These are phyloP conservation scores for Spisula solida DNA, from an alignment of 2,888 invertebrate genomes.

Conservation along the genomic window DNA sequence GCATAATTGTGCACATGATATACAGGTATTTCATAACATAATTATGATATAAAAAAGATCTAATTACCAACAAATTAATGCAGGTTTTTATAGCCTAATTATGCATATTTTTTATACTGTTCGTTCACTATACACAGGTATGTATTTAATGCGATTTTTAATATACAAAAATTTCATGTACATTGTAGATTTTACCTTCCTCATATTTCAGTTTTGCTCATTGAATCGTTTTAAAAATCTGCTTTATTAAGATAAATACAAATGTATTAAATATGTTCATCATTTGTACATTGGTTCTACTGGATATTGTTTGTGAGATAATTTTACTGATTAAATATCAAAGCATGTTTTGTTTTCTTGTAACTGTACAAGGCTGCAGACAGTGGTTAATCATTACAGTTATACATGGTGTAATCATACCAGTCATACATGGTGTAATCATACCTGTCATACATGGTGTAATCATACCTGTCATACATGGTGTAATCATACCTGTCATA, in stretches of 20 bases:
- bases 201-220: slow-evolving; percentile 3
- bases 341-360: not conserved
- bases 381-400: too few relatives aligned
- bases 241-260: not conserved
- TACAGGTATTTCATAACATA: too few relatives aligned
- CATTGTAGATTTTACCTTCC: slow-evolving; percentile 2
- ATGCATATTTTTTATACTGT: not conserved
- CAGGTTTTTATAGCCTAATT: too few relatives aligned
- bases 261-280: slow-evolving; percentile 1
- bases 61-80: not conserved
- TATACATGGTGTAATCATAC: too few relatives aligned
- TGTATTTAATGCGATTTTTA: slow-evolving; percentile 8
- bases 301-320: slow-evolving; percentile 17
- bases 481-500: too few relatives aligned
- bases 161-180: too few relatives aligned
- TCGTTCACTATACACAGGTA: not conserved
- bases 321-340: slow-evolving; percentile 5
- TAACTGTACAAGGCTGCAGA: too few relatives aligned
- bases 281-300: not conserved
- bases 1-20: too few relatives aligned
- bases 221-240: not conserved
- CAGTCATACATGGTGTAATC: too few relatives aligned
- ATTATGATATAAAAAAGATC: not conserved
- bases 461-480: too few relatives aligned
- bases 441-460: too few relatives aligned